These are phyloP conservation scores for Ostrea edulis DNA, from an alignment of 1,140 invertebrate genomes.

Conservation along the genomic window DNA sequence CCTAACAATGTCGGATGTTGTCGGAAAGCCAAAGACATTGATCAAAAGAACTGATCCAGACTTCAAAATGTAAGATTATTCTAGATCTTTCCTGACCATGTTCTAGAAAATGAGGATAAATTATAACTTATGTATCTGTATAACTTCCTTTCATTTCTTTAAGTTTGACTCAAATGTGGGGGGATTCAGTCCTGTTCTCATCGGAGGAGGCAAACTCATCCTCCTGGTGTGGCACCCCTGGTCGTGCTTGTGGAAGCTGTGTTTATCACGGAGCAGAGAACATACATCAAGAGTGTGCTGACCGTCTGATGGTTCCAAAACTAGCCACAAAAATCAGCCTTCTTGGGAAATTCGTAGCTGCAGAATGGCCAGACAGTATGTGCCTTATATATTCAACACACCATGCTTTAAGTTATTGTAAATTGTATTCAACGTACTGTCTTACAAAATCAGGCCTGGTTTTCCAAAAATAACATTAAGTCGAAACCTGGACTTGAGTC, in stretches of 20 bases:
- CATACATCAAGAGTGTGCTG: slow-evolving; percentile 45
- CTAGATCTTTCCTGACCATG: too few species aligned
- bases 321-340: slow-evolving; percentile 42
- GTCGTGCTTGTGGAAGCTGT: slow-evolving; percentile 39
- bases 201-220: slow-evolving; percentile 45
- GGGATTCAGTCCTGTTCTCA: slow-evolving; percentile 41
- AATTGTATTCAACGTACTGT: too few species aligned
- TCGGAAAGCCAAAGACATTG: slow-evolving; percentile 7
- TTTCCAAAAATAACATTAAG: too few species aligned
- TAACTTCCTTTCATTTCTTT: not conserved
- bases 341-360: slow-evolving; percentile 45
- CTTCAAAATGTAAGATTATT: slow-evolving; percentile 29
- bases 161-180: slow-evolving; percentile 41
- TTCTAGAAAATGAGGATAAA: not conserved
- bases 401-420: too few species aligned
- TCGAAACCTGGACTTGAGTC: too few species aligned
- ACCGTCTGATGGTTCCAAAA: slow-evolving; percentile 56
- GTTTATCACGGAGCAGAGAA: slow-evolving; percentile 8
- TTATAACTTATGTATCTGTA: not conserved
- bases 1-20: not conserved
- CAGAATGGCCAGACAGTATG: slow-evolving; percentile 58
- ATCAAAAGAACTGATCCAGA: slow-evolving; percentile 33
- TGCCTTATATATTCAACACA: not conserved
- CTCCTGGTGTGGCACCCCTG: slow-evolving; percentile 45
- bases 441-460: too few species aligned